Base-by-base conservation (phyloP, 1,140 invertebrate species). In the Pinna nobilis region DNA sequence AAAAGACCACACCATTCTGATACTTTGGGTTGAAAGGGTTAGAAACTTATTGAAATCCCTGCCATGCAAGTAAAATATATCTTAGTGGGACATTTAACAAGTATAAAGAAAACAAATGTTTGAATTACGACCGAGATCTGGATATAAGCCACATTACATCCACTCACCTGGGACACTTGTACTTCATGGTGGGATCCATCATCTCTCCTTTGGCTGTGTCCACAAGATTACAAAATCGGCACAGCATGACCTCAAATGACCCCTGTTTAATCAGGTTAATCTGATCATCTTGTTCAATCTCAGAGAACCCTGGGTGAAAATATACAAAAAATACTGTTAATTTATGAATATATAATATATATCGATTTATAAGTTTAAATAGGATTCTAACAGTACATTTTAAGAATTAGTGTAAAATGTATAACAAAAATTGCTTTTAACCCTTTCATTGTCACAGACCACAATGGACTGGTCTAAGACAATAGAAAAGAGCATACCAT, bases 201-300 rank as follows among this genome's bases (percentile, higher is more conserved):
- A 89, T 88, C 18, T 79, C 74, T 15, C 83, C 71, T 5, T 81
- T 82, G 4, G 79, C 70, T 13, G 71, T 55, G 49, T 88, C 84
- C 3, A 89, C 82, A n/a, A 89, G 79, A 50, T 84, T 77, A 59
- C 82, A 82, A 74, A 85, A 84, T 11, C 87, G 83, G 28, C 83
- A 76, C 39, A 88, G 37, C 77, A 89, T 73, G 1, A 88, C 84
- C 71, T 89, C 88, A 83, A 89, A 89, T n/a, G 87, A 82, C 9
- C 88, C 88, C 95, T 87, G 84, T 90, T 99, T 99, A 72, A 99
- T 92, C 50, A 99, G 91, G 55, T 96, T 97, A 81, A 99, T 97
- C 90, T 99, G 97, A 87, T 99, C 97, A 80, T 98, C 96, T 89
- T 98, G 96, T 11, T 95, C 93, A 70, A 99, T 92, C 78, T 98